phyloP scores from a whole-genome alignment of 2,888 invertebrate genomes.

The Melanchra persicariae region DNA sequence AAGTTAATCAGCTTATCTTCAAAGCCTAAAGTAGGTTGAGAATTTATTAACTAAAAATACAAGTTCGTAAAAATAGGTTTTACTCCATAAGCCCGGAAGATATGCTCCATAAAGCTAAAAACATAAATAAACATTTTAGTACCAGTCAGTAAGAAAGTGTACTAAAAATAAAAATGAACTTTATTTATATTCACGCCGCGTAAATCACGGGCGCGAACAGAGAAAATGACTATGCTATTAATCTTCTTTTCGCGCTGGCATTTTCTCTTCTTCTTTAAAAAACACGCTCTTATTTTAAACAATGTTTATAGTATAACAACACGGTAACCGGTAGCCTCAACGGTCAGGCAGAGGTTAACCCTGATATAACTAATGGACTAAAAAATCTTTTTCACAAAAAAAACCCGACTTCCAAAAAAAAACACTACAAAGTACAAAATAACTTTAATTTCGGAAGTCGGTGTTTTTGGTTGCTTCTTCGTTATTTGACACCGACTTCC shows the following conservation, averaged over 20 bases:
- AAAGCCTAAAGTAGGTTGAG: constrained; percentile 16
- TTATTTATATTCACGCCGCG: constrained; percentile 63
- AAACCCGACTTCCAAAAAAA: too few species aligned
- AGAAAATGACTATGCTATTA: constrained; percentile 59
- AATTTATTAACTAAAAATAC: constrained; percentile 41
- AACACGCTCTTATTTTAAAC: constrained; percentile 31
- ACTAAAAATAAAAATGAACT: constrained; percentile 59
- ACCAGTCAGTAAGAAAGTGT: constrained; percentile 48
- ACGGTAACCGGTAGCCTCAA: neutral
- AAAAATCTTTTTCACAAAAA: too few species aligned
- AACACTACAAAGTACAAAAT: too few species aligned
- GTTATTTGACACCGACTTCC: too few species aligned
- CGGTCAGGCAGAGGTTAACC: neutral
- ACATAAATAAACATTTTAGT: constrained; percentile 63
- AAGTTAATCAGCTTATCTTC: constrained; percentile 23
- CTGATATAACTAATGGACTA: neutral
- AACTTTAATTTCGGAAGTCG: too few species aligned
- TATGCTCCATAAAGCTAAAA: constrained; percentile 51
- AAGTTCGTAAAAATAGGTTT: constrained; percentile 59
- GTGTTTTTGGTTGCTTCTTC: too few species aligned
- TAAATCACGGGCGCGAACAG: constrained; percentile 58
- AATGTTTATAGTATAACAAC: neutral
- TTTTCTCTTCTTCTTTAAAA: constrained; percentile 31
- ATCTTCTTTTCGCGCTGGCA: constrained; percentile 39
- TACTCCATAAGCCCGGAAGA: constrained; percentile 55